Evolutionary conservation across 2,888 invertebrate genomes (phyloP).

Genomic region (Orgyia antiqua): DNA sequence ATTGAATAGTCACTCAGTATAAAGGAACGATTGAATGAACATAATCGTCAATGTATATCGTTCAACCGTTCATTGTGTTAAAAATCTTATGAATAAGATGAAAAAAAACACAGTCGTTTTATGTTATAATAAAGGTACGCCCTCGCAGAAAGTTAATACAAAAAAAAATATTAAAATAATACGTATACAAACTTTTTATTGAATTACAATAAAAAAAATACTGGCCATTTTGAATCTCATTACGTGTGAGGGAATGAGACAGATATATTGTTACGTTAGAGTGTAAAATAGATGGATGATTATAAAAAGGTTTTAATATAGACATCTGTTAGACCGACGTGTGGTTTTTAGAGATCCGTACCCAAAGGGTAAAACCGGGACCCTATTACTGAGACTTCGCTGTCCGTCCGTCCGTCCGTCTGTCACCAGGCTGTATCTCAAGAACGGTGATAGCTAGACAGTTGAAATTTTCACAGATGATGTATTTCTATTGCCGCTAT

Average conservation of each 20-base stretch:
- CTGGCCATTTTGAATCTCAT: constrained; percentile 65
- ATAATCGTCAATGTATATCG: constrained; percentile 43
- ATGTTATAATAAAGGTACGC: constrained; percentile 31
- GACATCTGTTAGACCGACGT: constrained; percentile 54
- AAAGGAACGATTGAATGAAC: constrained; percentile 39
- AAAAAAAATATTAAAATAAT: constrained; percentile 34
- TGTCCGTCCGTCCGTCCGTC: too few species aligned
- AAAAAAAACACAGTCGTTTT: constrained; percentile 23
- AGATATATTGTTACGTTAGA: constrained; percentile 28
- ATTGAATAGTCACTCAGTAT: constrained; percentile 37
- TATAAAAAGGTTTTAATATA: constrained; percentile 36
- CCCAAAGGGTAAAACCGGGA: too few species aligned
- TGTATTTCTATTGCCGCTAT: too few species aligned
- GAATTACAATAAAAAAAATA: constrained; percentile 47
- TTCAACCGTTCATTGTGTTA: constrained; percentile 35
- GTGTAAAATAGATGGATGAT: constrained; percentile 34
- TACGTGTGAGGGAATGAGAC: constrained; percentile 40
- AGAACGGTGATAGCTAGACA: too few species aligned
- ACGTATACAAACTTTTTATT: constrained; percentile 46
- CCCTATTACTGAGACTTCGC: too few species aligned
- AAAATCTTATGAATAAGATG: constrained; percentile 34
- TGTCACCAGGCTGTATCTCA: too few species aligned
- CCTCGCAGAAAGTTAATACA: constrained; percentile 25
- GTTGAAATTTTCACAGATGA: too few species aligned
- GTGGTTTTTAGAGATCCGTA: too few species aligned